Evolutionary conservation across 2,113 vertebrate genomes (phyloP), one percentile per base, ranked within the genome.

Genomic region (Ondatra zibethicus): DNA sequence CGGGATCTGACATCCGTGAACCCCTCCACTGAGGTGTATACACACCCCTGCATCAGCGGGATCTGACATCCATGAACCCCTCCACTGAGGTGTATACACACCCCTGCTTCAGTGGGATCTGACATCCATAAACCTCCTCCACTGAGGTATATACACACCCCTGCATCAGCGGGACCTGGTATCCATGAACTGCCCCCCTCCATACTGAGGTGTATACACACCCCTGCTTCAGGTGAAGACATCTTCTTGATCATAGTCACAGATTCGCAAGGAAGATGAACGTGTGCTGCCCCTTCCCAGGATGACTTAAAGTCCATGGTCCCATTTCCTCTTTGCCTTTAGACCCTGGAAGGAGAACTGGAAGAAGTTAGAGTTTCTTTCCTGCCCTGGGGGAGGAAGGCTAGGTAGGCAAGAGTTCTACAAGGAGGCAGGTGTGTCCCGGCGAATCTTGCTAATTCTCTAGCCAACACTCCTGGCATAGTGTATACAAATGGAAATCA

Each of bases 361-460:
- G 19, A 11, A 65, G 42, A 88, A 75, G 50, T 12, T 3, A 66
- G 31, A 19, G 27, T 0, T 5, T 75, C 27, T 7, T 47, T 42
- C 25, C 1, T 3, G 6, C 5, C 5, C 4, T 21, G 29, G 13
- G 12, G 21, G 31, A 75, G 65, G 29, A 82, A 61, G 50, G n/a
- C 5, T 6, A 10, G 17, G 14, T 68, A 42, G 58, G 19, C 58
- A 21, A 21, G 58, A 58, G 2, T 19, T 58, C 55, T 58, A 58
- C 5, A 1, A 0, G 3, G n/a, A 55, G 33, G 13, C 65, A 4
- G 1, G 2, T 5, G 1, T 14, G 0, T 7, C 66, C 21, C 1
- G 0, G 1, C 0, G 21, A 12, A 11, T 14, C 42, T 33, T 7
- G 31, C 2, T 13, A 7, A 36, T 4, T 29, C 31, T 33, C 17